phyloP scores from a whole-genome alignment of 2,113 vertebrate species.

The Lanius ludovicianus region DNA sequence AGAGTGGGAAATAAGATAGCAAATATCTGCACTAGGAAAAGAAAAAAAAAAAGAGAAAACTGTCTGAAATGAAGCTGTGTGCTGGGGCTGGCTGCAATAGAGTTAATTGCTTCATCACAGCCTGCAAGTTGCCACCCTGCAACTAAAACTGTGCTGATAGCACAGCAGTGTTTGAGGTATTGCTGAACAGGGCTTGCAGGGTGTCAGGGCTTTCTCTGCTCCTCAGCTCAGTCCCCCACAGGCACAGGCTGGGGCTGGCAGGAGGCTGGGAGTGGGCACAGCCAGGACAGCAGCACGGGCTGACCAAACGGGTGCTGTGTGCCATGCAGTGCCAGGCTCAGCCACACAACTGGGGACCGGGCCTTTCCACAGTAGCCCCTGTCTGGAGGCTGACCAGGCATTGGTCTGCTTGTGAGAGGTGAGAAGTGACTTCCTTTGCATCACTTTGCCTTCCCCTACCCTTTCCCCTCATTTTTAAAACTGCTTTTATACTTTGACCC shows the following conservation, averaged over 20 bases:
- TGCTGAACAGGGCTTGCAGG: neutral
- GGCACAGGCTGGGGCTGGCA: neutral
- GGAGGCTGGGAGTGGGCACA: neutral
- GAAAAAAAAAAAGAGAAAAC: neutral
- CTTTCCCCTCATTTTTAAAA: neutral
- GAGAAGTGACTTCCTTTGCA: neutral
- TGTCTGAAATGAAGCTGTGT: slow-evolving; percentile 17
- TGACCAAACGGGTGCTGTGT: neutral
- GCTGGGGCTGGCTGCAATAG: neutral
- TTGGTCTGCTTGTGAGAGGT: neutral
- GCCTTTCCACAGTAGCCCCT: neutral
- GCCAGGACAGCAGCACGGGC: neutral
- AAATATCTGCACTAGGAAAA: neutral
- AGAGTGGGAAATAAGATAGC: neutral
- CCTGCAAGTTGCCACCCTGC: rapidly evolving
- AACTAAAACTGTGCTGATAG: neutral
- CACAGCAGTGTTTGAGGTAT: neutral
- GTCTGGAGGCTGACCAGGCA: neutral
- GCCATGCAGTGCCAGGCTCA: neutral
- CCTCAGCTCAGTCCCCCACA: neutral
- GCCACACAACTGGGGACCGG: no score
- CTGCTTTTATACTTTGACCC: neutral
- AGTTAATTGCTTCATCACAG: neutral
- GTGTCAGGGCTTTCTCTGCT: neutral
- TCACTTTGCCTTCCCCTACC: rapidly evolving